Base-by-base conservation (phyloP, 2,888 invertebrate genomes). In the Amblyjoppa proteus region DNA sequence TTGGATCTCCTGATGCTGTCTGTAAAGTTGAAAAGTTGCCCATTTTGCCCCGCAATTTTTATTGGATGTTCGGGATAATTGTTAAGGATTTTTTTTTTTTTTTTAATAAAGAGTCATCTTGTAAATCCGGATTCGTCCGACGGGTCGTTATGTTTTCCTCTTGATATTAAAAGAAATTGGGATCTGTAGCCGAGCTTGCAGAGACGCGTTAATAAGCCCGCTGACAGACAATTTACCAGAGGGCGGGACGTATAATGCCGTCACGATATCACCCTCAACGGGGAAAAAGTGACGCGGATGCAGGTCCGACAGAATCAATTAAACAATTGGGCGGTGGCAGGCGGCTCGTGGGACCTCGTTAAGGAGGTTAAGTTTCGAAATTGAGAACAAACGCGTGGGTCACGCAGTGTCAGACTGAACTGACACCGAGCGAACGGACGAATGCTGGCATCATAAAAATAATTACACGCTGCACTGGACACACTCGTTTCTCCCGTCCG, bases 301-400 rank as follows among this genome's bases (percentile, higher is more conserved):
- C 89, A 87, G 90, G 88, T 89, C 90, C 90, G 90, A 89, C 88
- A 81, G 89, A 91, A 92, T 92, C 91, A 92, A 92, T 92, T 92
- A 91, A 91, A 88, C 91, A 91, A 91, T 93, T 92, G 91, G 91
- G 89, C 88, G 68, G 85, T 81, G 73, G 68, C 69, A 69, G 45
- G 77, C 53, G 79, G 88, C 89, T 90, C 90, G 89, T 88, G 89
- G 86, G 89, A 86, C 86, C 86, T 90, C 88, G 90, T 90, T 88
- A 89, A 91, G 81, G 87, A 88, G 92, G 92, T 92, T 90, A 91
- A 90, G 88, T 89, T 88, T 90, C 88, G 89, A 90, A 92, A 92
- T 92, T 92, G 91, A 87, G 91, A 91, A 91, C 91, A 91, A 91
- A 89, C 89, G 89, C 86, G 89, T 77, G 71, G 92, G 92, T 91